Conservation (phyloP, 2,888 invertebrate species). For the Pterostichus niger region DNA sequence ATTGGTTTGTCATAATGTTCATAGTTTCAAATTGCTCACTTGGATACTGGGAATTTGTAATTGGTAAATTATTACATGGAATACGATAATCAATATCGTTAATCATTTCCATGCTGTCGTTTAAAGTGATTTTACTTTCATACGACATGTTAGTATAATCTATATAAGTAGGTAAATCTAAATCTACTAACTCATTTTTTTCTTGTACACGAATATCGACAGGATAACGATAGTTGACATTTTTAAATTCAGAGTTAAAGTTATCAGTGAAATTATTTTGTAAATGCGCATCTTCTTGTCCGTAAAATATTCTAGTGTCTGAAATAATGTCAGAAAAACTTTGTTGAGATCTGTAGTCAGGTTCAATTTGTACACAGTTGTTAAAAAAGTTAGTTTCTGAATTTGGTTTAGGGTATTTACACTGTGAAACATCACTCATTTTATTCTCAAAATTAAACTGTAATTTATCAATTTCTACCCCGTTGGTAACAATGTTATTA, state of each 20-base stretch:
- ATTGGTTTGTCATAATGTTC: slow-evolving; percentile 56
- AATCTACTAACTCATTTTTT: slow-evolving; percentile 71
- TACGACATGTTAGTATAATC: slow-evolving; percentile 74
- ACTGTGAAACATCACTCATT: slow-evolving; percentile 51
- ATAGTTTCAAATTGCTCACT: slow-evolving; percentile 54
- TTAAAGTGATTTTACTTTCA: slow-evolving; percentile 72
- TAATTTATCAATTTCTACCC: slow-evolving; percentile 70
- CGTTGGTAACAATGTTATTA: slow-evolving; percentile 71
- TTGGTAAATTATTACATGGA: slow-evolving; percentile 57
- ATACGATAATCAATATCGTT: slow-evolving; percentile 75
- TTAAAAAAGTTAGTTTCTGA: slow-evolving; percentile 49
- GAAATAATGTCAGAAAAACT: slow-evolving; percentile 58
- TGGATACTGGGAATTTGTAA: slow-evolving; percentile 52
- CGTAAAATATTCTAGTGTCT: slow-evolving; percentile 55
- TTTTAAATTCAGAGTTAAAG: slow-evolving; percentile 62
- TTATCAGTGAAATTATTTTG: slow-evolving; percentile 53
- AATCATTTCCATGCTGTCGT: slow-evolving; percentile 73
- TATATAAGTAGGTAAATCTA: slow-evolving; percentile 73
- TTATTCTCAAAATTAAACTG: slow-evolving; percentile 67
- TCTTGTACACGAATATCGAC: slow-evolving; percentile 69
- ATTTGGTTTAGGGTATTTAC: slow-evolving; percentile 57
- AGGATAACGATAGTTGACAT: slow-evolving; percentile 61
- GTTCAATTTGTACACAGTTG: slow-evolving; percentile 57
- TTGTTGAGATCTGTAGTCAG: slow-evolving; percentile 60
- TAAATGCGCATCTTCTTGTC: slow-evolving; percentile 52